phyloP scores from a whole-genome alignment of 2,797 vertebrate species.

The Tapirus indicus region DNA sequence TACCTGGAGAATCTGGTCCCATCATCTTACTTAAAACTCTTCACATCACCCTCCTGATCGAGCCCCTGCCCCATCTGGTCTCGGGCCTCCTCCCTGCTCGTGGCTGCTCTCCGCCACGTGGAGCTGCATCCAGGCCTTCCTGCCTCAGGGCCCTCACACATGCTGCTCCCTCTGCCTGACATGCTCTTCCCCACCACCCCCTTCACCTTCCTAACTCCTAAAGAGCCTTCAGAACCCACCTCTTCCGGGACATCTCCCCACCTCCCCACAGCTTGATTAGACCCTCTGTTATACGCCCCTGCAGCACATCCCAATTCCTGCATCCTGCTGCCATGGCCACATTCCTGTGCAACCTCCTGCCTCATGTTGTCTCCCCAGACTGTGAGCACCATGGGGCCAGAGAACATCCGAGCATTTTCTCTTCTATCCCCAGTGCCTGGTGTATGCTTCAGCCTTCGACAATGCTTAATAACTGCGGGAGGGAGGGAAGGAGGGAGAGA shows the following conservation, averaged over 20 bases:
- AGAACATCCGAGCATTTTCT: not conserved
- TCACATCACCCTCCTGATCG: not conserved
- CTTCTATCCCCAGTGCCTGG: not conserved
- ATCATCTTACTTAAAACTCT: not conserved
- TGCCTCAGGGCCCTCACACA: not conserved
- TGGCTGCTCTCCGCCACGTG: not conserved
- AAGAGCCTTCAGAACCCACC: not conserved
- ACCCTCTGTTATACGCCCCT: not conserved
- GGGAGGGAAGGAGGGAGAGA: too few relatives aligned
- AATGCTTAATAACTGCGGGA: not conserved
- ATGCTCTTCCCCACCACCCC: not conserved
- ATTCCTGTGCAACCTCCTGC: not conserved
- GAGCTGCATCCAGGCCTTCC: not conserved
- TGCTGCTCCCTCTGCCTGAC: too few relatives aligned
- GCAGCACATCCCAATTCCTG: not conserved
- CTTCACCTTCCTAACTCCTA: not conserved
- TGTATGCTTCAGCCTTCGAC: not conserved
- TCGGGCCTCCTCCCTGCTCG: not conserved
- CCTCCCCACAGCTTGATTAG: not conserved
- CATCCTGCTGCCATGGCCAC: accelerated
- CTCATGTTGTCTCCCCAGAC: not conserved
- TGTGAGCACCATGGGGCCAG: not conserved
- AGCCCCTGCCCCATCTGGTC: not conserved
- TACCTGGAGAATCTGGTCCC: not conserved
- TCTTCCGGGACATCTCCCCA: not conserved